A percentile compares a stretch with the other conserved stretches of the same genome.
Conservation (phyloP, 2,113 vertebrate species). For the Steatornis caripensis region DNA sequence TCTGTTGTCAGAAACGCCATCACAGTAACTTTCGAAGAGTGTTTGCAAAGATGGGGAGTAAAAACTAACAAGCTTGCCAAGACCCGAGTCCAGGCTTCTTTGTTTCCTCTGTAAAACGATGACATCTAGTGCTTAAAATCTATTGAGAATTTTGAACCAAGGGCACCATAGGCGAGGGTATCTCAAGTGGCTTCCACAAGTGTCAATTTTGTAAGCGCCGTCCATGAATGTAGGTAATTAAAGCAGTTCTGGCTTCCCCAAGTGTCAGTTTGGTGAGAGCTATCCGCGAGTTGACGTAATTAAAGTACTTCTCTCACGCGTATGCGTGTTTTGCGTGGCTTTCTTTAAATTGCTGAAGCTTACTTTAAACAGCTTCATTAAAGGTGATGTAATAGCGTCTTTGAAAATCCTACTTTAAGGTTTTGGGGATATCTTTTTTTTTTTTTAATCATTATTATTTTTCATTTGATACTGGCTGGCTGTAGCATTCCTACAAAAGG, state of each 20-base stretch:
- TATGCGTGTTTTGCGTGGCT: background rate
- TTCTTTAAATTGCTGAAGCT: background rate
- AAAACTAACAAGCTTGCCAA: background rate
- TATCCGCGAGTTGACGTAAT: background rate
- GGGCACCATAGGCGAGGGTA: background rate
- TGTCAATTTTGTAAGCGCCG: background rate
- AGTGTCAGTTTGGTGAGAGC: background rate
- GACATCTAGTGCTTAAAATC: slow-evolving; percentile 51
- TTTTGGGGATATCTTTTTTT: background rate
- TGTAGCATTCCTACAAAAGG: background rate
- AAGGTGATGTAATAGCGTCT: background rate
- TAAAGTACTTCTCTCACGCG: background rate
- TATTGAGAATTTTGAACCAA: background rate
- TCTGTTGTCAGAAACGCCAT: background rate
- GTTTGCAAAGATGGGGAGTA: too few relatives aligned
- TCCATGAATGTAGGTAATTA: background rate
- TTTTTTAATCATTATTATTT: background rate
- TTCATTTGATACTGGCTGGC: background rate
- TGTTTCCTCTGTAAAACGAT: slow-evolving; percentile 39
- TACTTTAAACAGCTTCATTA: background rate
- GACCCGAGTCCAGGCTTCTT: background rate
- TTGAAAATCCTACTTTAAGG: background rate
- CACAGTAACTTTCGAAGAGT: background rate
- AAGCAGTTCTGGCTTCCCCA: background rate
- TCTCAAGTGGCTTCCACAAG: background rate